These are phyloP conservation scores for Urocyon cinereoargenteus DNA, from an alignment of 2,797 vertebrate species.

Conservation along the genomic window DNA sequence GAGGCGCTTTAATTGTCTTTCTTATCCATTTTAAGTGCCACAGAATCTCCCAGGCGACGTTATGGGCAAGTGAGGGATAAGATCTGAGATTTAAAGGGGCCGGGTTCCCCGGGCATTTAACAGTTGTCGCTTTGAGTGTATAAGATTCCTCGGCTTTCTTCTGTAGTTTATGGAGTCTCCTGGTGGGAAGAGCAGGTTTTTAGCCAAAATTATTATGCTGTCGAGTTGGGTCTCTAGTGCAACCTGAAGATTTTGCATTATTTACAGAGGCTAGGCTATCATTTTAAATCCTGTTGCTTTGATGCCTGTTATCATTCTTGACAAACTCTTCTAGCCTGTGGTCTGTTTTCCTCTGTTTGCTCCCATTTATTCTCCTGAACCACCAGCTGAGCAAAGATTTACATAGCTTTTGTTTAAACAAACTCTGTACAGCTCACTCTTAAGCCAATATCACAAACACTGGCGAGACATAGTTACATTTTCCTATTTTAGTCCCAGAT, in stretches of 20 bases:
- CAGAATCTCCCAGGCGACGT: neutral
- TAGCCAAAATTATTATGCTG: constrained; percentile 78
- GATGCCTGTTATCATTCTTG: constrained; percentile 74
- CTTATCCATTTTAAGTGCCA: neutral
- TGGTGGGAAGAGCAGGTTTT: constrained; percentile 58
- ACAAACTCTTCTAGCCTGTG: constrained; percentile 78
- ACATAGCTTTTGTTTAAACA: constrained; percentile 78
- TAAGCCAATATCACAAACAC: constrained; percentile 63
- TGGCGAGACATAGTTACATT: constrained; percentile 63
- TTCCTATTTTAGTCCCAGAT: constrained; percentile 63
- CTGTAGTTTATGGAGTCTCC: constrained; percentile 69
- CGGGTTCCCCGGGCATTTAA: constrained; percentile 52
- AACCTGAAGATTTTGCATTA: constrained; percentile 77
- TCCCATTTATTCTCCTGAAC: constrained; percentile 80
- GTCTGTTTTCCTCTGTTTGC: constrained; percentile 77
- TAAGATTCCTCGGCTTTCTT: constrained; percentile 66
- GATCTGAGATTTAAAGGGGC: constrained; percentile 47
- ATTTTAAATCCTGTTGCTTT: constrained; percentile 83
- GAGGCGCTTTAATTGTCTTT: neutral
- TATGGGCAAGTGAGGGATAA: constrained; percentile 17
- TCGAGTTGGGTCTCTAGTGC: constrained; percentile 70
- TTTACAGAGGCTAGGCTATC: constrained; percentile 82
- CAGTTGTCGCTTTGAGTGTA: constrained; percentile 42
- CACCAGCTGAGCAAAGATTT: constrained; percentile 81
- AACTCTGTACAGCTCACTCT: constrained; percentile 61